A percentile compares a stretch with the other conserved stretches of the same genome.
phyloP scores from a whole-genome alignment of 2,113 vertebrate genomes.

The Camelus bactrianus region DNA sequence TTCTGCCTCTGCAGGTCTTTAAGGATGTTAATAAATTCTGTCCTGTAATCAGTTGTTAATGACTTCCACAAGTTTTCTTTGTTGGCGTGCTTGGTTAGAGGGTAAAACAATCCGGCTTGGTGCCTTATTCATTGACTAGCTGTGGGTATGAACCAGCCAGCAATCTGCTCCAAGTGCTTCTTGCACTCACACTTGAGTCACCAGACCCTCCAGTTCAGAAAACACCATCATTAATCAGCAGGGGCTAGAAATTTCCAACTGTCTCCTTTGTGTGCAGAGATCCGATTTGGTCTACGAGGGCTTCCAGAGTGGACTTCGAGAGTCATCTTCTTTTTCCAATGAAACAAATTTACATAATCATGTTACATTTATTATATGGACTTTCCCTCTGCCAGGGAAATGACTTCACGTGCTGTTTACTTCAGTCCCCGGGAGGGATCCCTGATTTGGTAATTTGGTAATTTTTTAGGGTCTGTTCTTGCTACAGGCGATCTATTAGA shows the following conservation, averaged over 20 bases:
- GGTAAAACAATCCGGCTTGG: neutral
- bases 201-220: neutral
- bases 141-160: neutral
- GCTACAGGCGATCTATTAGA: neutral
- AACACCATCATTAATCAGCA: neutral
- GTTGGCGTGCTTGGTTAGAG: neutral
- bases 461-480: conserved; percentile 21
- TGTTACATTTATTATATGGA: neutral
- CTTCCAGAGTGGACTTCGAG: neutral
- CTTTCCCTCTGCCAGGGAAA: neutral
- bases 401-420: neutral
- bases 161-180: neutral
- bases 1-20: conserved; percentile 2
- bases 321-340: neutral
- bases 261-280: neutral
- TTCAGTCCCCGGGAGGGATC: neutral
- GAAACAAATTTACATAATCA: neutral
- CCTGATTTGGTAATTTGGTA: neutral
- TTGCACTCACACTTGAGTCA: neutral
- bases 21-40: neutral
- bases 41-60: neutral
- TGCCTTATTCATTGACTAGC: neutral
- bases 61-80: conserved; percentile 43
- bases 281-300: neutral
- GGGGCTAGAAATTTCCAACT: neutral